Percentiles rank a stretch among this genome's conserved stretches.
phyloP scores from a whole-genome alignment of 2,797 vertebrate species.

The Heliangelus exortis region DNA sequence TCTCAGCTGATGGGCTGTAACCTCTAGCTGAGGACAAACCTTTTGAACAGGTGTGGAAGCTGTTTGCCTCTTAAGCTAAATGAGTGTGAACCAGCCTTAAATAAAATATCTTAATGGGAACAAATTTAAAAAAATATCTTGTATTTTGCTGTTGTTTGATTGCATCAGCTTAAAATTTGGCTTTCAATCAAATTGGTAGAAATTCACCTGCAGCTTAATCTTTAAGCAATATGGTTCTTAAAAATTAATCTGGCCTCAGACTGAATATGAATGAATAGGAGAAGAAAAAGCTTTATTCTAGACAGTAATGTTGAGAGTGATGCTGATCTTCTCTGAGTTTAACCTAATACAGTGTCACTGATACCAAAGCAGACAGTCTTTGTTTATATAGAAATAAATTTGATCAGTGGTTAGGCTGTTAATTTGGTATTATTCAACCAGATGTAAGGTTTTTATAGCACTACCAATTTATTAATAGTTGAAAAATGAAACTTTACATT shows the following conservation, averaged over 20 bases:
- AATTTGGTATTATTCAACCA: constrained; percentile 21
- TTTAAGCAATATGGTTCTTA: background rate
- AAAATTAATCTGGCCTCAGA: background rate
- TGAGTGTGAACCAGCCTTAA: background rate
- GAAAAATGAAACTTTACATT: constrained; percentile 60
- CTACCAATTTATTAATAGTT: constrained; percentile 63
- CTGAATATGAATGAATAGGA: background rate
- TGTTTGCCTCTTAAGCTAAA: background rate
- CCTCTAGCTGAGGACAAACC: constrained; percentile 5
- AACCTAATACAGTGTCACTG: background rate
- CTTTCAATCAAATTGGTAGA: background rate
- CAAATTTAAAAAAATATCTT: background rate
- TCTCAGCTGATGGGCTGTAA: background rate
- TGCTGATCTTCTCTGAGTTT: background rate
- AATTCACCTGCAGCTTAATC: background rate
- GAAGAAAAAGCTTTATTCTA: background rate
- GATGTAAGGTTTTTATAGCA: constrained; percentile 47
- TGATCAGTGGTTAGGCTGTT: background rate
- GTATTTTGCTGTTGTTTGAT: background rate
- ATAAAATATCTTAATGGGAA: background rate
- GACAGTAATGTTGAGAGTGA: background rate
- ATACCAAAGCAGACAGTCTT: background rate
- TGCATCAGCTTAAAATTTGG: background rate
- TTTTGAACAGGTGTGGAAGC: background rate
- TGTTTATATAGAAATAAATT: background rate